These are phyloP conservation scores for Zygogramma bicolorata DNA, from an alignment of 2,888 invertebrate species.

Conservation along the genomic window DNA sequence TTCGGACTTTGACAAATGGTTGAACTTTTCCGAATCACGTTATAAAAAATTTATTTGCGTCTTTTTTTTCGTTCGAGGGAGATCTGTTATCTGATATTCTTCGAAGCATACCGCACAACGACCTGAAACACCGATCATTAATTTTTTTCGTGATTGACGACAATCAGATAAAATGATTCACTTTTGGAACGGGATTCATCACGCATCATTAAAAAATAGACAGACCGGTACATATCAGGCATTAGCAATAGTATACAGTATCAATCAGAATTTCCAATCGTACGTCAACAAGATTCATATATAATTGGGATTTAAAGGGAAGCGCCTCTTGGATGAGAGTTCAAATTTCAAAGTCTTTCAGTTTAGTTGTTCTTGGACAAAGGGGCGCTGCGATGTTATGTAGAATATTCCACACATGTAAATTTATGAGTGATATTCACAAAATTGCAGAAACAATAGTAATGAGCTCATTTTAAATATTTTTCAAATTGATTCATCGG, in stretches of 20 bases:
- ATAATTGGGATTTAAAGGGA: too few species aligned
- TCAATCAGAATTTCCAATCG: background rate
- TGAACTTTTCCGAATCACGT: background rate
- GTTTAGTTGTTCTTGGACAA: too few species aligned
- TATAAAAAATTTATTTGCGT: background rate
- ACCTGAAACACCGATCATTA: constrained; percentile 22
- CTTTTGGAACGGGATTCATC: background rate
- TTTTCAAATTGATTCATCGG: too few species aligned
- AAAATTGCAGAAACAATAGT: too few species aligned
- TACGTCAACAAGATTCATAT: background rate
- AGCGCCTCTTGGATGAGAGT: too few species aligned
- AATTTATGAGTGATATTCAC: too few species aligned
- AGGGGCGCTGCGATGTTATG: too few species aligned
- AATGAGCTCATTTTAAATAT: too few species aligned
- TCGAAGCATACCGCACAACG: constrained; percentile 15
- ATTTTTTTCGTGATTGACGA: constrained; percentile 31
- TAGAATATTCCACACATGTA: too few species aligned
- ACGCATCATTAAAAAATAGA: background rate
- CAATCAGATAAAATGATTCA: constrained; percentile 24
- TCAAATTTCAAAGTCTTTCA: too few species aligned
- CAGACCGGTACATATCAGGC: background rate
- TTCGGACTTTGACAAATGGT: background rate
- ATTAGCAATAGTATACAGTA: background rate
- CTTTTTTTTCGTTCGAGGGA: background rate
- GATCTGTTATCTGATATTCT: background rate